A percentile compares a stretch with the other conserved stretches of the same genome.
Evolutionary conservation across 2,113 vertebrate genomes (phyloP).

Genomic region (Delphinapterus leucas): DNA sequence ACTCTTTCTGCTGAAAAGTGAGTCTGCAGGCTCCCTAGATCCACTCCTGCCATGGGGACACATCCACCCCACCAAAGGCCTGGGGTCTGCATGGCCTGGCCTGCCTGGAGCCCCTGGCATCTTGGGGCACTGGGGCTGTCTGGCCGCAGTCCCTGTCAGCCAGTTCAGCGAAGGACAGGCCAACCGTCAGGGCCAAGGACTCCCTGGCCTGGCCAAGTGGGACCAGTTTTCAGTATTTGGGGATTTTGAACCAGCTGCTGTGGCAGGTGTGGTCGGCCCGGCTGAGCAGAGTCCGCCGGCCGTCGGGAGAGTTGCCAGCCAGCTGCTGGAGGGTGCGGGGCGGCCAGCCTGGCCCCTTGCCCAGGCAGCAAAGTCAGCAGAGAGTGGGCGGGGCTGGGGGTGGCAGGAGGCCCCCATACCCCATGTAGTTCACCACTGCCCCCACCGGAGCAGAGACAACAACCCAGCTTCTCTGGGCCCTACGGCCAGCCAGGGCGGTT

Average conservation of each 20-base stretch:
- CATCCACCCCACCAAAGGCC: accelerated
- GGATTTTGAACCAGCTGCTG: slow-evolving; percentile 67
- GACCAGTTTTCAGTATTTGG: neutral
- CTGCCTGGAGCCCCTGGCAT: neutral
- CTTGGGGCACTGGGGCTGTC: neutral
- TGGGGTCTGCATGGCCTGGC: neutral
- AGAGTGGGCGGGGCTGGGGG: neutral
- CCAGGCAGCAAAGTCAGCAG: neutral
- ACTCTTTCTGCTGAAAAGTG: too few relatives aligned
- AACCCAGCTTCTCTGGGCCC: neutral
- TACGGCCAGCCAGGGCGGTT: neutral
- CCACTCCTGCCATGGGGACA: neutral
- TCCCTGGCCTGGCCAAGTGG: neutral
- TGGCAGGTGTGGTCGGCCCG: slow-evolving; percentile 57
- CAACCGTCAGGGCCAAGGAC: neutral
- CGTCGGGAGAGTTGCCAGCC: slow-evolving; percentile 21
- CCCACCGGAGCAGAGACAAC: neutral
- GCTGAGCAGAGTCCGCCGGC: neutral
- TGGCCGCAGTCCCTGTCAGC: neutral
- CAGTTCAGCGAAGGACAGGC: slow-evolving; percentile 38
- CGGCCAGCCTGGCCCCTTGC: neutral
- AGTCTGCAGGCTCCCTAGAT: neutral
- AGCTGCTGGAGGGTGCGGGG: slow-evolving; percentile 55
- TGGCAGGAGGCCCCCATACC: neutral
- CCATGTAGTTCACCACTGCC: neutral